Conservation (phyloP, 2,797 vertebrate species). For the Onychomys leucogaster region DNA sequence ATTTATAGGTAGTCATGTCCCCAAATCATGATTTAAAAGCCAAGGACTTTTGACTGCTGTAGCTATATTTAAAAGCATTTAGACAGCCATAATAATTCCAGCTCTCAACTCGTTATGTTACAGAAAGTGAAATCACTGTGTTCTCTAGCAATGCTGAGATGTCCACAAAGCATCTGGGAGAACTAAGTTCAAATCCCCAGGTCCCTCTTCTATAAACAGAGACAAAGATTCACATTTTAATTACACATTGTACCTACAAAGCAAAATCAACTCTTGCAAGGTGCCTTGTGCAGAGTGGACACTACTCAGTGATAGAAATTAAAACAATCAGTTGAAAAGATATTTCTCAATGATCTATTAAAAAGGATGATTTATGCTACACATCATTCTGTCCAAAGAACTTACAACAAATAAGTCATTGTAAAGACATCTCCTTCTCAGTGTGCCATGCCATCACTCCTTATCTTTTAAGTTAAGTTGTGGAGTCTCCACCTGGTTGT, state of each 20-base stretch:
- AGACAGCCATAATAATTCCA: background rate
- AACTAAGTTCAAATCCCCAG: background rate
- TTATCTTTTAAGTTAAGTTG: conserved; percentile 18
- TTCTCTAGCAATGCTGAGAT: background rate
- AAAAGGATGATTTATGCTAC: background rate
- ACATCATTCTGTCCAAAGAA: background rate
- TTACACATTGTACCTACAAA: background rate
- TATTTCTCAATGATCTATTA: background rate
- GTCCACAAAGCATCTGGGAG: background rate
- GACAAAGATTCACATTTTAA: background rate
- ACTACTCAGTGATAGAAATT: background rate
- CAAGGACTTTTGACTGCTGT: background rate
- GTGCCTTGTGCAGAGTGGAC: background rate
- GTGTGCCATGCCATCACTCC: background rate
- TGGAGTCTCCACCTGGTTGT: background rate
- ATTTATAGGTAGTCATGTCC: background rate
- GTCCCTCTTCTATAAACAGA: background rate
- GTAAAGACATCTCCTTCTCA: background rate
- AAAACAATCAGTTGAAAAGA: background rate
- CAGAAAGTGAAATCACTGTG: background rate
- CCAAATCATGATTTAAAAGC: background rate
- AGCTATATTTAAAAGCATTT: background rate
- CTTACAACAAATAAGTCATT: background rate
- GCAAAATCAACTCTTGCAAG: background rate
- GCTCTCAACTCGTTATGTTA: background rate